These are phyloP conservation scores for Ophion costatus DNA, from an alignment of 2,888 invertebrate species.

Conservation along the genomic window DNA sequence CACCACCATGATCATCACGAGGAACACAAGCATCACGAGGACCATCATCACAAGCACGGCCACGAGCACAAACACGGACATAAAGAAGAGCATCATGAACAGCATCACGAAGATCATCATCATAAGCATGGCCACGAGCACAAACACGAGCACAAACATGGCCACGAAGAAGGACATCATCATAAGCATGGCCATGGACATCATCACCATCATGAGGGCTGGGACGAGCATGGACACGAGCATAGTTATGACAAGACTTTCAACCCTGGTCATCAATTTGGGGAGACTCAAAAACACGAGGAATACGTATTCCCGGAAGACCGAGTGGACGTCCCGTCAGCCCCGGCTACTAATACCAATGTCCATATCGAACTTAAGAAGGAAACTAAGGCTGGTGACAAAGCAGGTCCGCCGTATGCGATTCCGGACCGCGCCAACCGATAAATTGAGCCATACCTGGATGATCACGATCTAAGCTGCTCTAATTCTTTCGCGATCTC, in stretches of 20 bases:
- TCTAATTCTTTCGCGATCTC: neutral
- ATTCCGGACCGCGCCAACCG: constrained; percentile 34
- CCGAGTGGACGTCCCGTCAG: constrained; percentile 57
- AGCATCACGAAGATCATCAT: constrained; percentile 74
- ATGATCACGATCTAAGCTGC: constrained; percentile 1
- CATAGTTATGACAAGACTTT: constrained; percentile 70
- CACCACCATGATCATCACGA: constrained; percentile 76
- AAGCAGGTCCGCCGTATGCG: constrained; percentile 52
- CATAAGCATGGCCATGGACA: constrained; percentile 69
- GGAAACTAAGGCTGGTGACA: constrained; percentile 49
- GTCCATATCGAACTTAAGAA: constrained; percentile 66
- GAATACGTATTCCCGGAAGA: constrained; percentile 76
- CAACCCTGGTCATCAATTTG: constrained; percentile 70
- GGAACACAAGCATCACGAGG: constrained; percentile 72
- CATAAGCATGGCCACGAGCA: constrained; percentile 73
- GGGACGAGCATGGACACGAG: constrained; percentile 71
- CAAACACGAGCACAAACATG: constrained; percentile 64
- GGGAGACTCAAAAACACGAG: constrained; percentile 72
- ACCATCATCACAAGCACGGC: constrained; percentile 75
- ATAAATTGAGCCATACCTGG: constrained; percentile 12
- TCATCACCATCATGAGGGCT: constrained; percentile 70
- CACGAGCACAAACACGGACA: constrained; percentile 68
- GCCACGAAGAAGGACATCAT: constrained; percentile 63
- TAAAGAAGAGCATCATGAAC: constrained; percentile 70
- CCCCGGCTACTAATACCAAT: constrained; percentile 56